These are phyloP conservation scores for Hylomyscus alleni DNA, from an alignment of 2,797 vertebrate species.

Conservation along the genomic window DNA sequence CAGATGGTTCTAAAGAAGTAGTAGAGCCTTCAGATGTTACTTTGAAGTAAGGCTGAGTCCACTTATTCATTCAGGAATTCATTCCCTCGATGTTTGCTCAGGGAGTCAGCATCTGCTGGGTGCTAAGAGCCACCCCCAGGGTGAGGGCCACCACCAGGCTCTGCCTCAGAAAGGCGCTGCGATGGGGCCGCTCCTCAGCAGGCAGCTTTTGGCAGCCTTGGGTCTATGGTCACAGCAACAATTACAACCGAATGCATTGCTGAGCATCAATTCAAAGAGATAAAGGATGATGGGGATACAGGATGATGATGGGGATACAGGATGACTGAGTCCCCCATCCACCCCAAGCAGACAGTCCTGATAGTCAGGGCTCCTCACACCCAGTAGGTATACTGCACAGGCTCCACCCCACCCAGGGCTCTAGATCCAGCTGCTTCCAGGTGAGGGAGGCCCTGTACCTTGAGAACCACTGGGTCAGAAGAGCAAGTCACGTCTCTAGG, in stretches of 20 bases:
- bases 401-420: too few species aligned
- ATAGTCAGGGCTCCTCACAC: background rate
- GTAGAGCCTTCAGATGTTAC: background rate
- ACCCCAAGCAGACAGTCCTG: background rate
- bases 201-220: background rate
- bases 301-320: background rate
- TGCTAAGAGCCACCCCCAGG: background rate
- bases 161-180: too few species aligned
- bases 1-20: background rate
- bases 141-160: background rate
- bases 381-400: too few species aligned
- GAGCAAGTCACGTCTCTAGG: background rate
- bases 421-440: background rate
- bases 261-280: background rate
- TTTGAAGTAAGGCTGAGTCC: background rate
- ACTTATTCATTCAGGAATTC: background rate
- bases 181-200: background rate
- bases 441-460: too few species aligned
- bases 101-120: background rate
- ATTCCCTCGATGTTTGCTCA: background rate
- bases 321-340: background rate
- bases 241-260: background rate
- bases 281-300: background rate
- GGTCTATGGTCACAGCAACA: background rate
- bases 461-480: background rate